Evolutionary conservation across 2,797 vertebrate species (phyloP).

Genomic region (Hybognathus amarus): DNA sequence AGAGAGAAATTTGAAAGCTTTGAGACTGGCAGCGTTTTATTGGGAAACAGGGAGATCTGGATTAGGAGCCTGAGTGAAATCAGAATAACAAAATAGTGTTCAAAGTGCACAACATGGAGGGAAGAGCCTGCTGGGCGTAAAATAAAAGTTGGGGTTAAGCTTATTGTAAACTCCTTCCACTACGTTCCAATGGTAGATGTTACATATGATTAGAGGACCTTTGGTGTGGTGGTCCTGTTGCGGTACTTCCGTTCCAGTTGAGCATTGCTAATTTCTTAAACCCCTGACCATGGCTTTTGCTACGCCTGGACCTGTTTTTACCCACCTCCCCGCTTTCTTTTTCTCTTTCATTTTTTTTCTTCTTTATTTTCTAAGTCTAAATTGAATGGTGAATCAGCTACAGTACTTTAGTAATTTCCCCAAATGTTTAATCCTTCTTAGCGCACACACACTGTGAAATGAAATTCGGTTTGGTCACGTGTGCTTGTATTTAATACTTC

Average conservation of each 20-base stretch:
- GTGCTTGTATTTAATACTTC: slow-evolving; percentile 48
- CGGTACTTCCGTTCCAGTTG: slow-evolving; percentile 83
- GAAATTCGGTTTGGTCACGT: slow-evolving; percentile 56
- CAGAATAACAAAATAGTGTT: slow-evolving; percentile 86
- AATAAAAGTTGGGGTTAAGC: slow-evolving; percentile 89
- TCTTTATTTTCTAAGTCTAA: slow-evolving; percentile 60
- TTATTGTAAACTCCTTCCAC: slow-evolving; percentile 84
- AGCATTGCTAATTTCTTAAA: slow-evolving; percentile 85
- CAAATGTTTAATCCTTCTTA: slow-evolving; percentile 75
- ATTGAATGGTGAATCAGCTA: slow-evolving; percentile 77
- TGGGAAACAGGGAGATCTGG: slow-evolving; percentile 66
- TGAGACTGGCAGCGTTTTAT: slow-evolving; percentile 52
- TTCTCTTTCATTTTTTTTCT: slow-evolving; percentile 27
- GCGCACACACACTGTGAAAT: slow-evolving; percentile 59
- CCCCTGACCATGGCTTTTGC: slow-evolving; percentile 69
- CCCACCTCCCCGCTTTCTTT: slow-evolving; percentile 60
- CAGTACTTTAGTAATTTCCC: slow-evolving; percentile 69
- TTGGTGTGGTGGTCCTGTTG: slow-evolving; percentile 78
- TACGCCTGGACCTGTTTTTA: slow-evolving; percentile 71
- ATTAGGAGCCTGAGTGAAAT: slow-evolving; percentile 82
- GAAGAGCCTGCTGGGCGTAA: slow-evolving; percentile 82
- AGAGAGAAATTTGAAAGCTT: slow-evolving; percentile 54
- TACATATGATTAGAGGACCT: slow-evolving; percentile 81
- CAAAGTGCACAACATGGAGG: slow-evolving; percentile 83
- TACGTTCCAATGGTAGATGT: slow-evolving; percentile 81